Evolutionary conservation across 37 sponge, comb jelly and placozoan species (phyloP), one percentile per base, ranked within the genome.

Genomic region (Cliona cf. orientalis): DNA sequence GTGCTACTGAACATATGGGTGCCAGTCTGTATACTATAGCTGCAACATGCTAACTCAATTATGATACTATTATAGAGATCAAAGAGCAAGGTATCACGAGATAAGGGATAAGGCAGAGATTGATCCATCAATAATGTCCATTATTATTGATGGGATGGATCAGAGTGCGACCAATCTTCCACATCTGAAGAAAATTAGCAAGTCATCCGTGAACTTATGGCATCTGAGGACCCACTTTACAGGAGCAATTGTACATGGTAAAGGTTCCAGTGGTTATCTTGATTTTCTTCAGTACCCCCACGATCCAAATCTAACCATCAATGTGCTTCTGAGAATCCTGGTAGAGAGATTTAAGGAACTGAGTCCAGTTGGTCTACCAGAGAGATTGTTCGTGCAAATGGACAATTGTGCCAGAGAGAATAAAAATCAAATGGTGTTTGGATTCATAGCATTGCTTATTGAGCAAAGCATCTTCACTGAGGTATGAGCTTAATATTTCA

Each of bases 91-190:
- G 29, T 72, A 72, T 34, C 73, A 72, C 49, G 49, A 42, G 42
- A 72, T 46, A 25, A 46, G 73, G 46, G 33, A 72, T 46, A 45
- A 49, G 46, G 76, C 76, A 58, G 76, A 75, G 76, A 75, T 35
- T 22, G 76, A 75, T 36, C 29, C 33, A 22, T 25, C 22, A 23
- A 75, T 64, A 37, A 60, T 86, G 37, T 76, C 86, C 28, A 35
- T 86, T 4, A 86, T 86, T 21, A 69, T 77, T 12, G 86, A 86
- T 70, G 86, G 86, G 22, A 86, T 86, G 86, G 86, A 86, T 57
- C 86, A 86, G 66, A 33, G 60, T 36, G 71, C 58, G 42, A 78
- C 72, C 21, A 78, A 71, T 62, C 35, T 84, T 11, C 85, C 85
- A 19, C 57, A 84, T 19, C 46, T 68, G 0, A 43, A 43, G 39